Percentiles rank a stretch among this genome's conserved stretches.
Conservation (phyloP, 2,888 invertebrate species). For the Acrocyrtus sp. region DNA sequence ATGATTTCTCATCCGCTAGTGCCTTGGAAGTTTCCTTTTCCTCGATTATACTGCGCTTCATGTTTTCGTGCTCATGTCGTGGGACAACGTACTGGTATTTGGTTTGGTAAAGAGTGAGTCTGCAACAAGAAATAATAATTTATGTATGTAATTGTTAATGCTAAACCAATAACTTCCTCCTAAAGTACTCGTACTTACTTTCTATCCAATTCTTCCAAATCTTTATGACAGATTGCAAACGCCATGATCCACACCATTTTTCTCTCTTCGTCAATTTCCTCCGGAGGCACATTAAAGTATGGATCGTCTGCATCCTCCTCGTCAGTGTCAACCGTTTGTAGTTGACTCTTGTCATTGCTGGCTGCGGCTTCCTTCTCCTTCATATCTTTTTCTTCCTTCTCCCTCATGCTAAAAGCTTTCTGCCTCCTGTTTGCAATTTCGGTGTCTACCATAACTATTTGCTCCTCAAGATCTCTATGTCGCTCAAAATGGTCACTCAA, state of each 20-base stretch:
- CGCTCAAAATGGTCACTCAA: constrained; percentile 51
- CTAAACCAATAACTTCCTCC: neutral
- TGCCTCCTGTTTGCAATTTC: constrained; percentile 37
- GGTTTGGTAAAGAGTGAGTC: constrained; percentile 46
- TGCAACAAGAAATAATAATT: constrained; percentile 7
- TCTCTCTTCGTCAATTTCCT: constrained; percentile 37
- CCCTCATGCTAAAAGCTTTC: constrained; percentile 21
- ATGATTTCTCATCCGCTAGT: constrained; percentile 9
- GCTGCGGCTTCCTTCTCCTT: constrained; percentile 21
- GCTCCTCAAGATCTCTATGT: constrained; percentile 51
- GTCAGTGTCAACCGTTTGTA: neutral
- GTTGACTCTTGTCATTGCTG: neutral
- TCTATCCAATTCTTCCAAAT: constrained; percentile 47
- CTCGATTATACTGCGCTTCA: constrained; percentile 29
- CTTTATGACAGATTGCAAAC: constrained; percentile 39
- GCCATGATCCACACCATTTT: constrained; percentile 44
- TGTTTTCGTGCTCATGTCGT: constrained; percentile 41
- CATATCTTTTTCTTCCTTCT: constrained; percentile 14
- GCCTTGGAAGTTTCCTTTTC: constrained; percentile 12
- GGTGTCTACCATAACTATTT: constrained; percentile 49
- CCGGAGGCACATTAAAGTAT: constrained; percentile 4
- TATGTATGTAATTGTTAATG: neutral
- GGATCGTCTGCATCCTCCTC: constrained; percentile 6
- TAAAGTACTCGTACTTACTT: constrained; percentile 27
- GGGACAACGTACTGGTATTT: constrained; percentile 55